phyloP scores from a whole-genome alignment of 2,888 invertebrate genomes.

The Cheilosia soror region DNA sequence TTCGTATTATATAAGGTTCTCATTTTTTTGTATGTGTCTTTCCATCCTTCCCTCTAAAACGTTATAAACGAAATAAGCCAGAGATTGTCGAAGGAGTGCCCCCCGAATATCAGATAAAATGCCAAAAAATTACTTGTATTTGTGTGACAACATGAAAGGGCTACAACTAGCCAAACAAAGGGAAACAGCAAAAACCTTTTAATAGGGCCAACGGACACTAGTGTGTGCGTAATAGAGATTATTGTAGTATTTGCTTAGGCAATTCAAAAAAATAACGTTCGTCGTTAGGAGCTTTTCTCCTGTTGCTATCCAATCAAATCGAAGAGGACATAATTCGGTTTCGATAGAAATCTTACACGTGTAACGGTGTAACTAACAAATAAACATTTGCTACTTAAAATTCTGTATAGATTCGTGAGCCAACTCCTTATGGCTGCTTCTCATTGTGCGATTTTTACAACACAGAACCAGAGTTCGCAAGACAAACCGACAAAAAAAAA shows the following conservation, averaged over 20 bases:
- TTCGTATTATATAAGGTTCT: no score
- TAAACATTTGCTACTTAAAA: conserved; percentile 51
- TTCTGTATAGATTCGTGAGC: conserved; percentile 37
- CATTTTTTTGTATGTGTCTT: no score
- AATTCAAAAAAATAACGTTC: no score
- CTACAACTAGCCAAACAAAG: neutral
- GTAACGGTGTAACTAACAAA: conserved; percentile 26
- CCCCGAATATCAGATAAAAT: neutral
- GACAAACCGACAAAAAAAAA: no score
- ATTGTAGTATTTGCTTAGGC: neutral
- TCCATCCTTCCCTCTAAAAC: neutral
- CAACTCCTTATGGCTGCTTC: no score
- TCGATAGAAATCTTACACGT: conserved; percentile 58
- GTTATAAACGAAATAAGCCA: neutral
- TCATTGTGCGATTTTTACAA: no score
- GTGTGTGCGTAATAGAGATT: neutral
- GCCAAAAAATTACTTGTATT: neutral
- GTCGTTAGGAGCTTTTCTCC: no score
- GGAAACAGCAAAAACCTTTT: neutral
- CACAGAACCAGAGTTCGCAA: no score
- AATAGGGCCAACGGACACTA: neutral
- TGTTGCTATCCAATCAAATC: no score
- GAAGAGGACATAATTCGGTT: conserved; percentile 4
- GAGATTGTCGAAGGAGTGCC: neutral
- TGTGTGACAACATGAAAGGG: neutral